phyloP scores from a whole-genome alignment of 2,888 invertebrate species.

The Ceratothoa steindachneri region DNA sequence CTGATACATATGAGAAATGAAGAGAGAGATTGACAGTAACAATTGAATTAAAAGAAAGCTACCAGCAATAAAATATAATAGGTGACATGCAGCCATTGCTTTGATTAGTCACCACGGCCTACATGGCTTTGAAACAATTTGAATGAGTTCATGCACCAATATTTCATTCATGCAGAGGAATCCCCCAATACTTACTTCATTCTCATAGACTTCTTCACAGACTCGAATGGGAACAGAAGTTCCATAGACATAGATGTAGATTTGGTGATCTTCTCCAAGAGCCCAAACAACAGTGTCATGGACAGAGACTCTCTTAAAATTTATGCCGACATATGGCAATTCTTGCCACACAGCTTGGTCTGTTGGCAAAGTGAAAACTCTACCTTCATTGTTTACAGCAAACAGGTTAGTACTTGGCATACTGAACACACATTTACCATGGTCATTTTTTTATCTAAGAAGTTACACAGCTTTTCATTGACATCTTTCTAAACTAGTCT shows the following conservation, averaged over 20 bases:
- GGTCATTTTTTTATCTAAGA: not conserved
- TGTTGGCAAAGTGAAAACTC: slow-evolving; percentile 78
- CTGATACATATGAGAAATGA: no score
- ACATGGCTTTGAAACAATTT: no score
- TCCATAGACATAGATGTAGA: slow-evolving; percentile 84
- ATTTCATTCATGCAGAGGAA: no score
- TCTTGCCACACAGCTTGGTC: slow-evolving; percentile 79
- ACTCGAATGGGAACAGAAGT: slow-evolving; percentile 84
- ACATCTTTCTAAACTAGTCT: no score
- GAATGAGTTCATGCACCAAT: no score
- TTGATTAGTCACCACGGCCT: no score
- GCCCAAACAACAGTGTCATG: slow-evolving; percentile 71
- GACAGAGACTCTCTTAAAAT: slow-evolving; percentile 82
- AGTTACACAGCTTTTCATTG: no score
- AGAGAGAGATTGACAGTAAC: no score
- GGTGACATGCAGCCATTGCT: no score
- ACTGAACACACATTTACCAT: slow-evolving; percentile 9
- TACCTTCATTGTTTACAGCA: slow-evolving; percentile 80
- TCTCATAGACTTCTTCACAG: slow-evolving; percentile 85
- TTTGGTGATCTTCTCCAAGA: slow-evolving; percentile 85
- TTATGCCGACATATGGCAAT: slow-evolving; percentile 76
- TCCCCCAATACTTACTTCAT: slow-evolving; percentile 70
- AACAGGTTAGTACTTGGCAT: slow-evolving; percentile 58
- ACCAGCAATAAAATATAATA: no score
- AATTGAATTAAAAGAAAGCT: no score